These are phyloP conservation scores for Parauchenoglanis ngamensis DNA, from an alignment of 2,797 vertebrate genomes.

Conservation along the genomic window DNA sequence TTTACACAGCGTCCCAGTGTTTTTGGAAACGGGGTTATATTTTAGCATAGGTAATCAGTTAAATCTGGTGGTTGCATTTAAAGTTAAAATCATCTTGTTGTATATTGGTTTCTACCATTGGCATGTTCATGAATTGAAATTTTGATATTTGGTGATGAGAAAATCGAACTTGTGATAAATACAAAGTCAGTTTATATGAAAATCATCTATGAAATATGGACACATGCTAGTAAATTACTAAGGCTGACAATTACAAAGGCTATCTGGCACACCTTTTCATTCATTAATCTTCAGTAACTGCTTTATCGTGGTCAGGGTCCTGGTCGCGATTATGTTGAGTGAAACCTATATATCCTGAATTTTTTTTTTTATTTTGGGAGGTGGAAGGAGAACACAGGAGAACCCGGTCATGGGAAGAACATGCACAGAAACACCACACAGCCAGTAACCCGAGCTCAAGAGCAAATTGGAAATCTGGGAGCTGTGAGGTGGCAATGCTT, in stretches of 20 bases:
- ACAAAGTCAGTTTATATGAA: not conserved
- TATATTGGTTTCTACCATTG: not conserved
- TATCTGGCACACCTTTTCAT: not conserved
- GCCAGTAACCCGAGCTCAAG: not conserved
- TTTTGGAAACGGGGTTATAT: not conserved
- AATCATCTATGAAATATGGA: not conserved
- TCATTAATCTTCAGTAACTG: not conserved
- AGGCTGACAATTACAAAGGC: not conserved
- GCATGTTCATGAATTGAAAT: not conserved
- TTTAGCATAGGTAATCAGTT: not conserved
- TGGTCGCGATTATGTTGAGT: not conserved
- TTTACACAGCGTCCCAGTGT: too few relatives aligned
- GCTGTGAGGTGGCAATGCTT: not conserved
- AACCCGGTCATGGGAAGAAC: not conserved
- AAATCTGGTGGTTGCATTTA: not conserved
- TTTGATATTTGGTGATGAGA: not conserved
- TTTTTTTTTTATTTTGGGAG: not conserved
- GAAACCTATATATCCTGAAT: not conserved
- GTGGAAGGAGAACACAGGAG: not conserved
- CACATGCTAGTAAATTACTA: not conserved
- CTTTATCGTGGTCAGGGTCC: not conserved
- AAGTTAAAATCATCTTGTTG: not conserved
- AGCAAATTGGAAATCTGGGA: not conserved
- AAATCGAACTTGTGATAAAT: not conserved
- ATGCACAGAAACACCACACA: not conserved